Base-by-base conservation (phyloP, 2,113 vertebrate genomes). In the Eira barbara region DNA sequence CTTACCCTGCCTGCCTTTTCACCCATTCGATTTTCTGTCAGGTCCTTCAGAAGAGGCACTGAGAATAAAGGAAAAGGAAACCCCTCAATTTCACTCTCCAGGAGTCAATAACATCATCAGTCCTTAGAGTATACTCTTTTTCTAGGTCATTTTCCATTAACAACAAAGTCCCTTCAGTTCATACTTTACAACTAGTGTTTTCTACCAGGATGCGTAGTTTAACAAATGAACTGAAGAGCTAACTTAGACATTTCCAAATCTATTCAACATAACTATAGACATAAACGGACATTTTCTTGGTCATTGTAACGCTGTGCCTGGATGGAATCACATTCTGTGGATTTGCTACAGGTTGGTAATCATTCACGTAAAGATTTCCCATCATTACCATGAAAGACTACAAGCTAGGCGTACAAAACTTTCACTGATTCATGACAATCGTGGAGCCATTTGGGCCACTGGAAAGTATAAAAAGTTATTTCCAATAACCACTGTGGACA, bases 401-500 rank as follows among this genome's bases (percentile, higher is more conserved):
- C 63, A 93, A 65, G 39, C 39, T 20, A 57, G 63, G 12, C 20
- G 23, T 9, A 89, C 2, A 71, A 86, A 87, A 74, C 27, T 47
- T 61, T 86, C 82, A 81, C 3, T 27, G 47, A 80, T 55, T 93
- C 45, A 15, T 67, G 55, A 91, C 45, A 95, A 91, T 36, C 15
- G 36, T 21, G 10, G 3, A 78, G 65, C 21, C 76, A 94, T 23
- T 1, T 81, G 85, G 42, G 65, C 25, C 88, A 76, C 69, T 31
- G 69, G 69, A 59, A 94, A 83, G 61, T n/a, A 47, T 55, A 84
- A 82, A 95, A 97, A 94, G 96, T 97, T 97, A 98, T 89, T 98
- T 96, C 94, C 92, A 93, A 97, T 87, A 96, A 98, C 80, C 81
- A 97, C 76, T 96, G 94, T 97, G 97, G 98, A 98, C 98, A 98